Evolutionary conservation across 2,113 vertebrate species (phyloP), one percentile per base, ranked within the genome.

Genomic region (Sardina pilchardus): DNA sequence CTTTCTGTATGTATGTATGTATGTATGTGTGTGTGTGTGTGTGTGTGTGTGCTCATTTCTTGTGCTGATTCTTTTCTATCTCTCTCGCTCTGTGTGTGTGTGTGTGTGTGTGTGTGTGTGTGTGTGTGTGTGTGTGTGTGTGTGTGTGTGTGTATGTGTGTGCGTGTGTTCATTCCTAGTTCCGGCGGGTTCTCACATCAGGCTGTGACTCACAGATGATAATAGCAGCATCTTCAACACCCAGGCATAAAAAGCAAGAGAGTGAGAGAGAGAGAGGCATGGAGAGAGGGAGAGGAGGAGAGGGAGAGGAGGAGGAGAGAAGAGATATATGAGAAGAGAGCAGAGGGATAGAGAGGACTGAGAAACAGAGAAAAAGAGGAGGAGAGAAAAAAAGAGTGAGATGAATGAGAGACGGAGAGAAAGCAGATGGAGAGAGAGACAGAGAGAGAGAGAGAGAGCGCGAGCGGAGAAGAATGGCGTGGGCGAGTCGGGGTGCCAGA

Each of bases 261-360:
- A 59, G 45, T 7, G 21, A 34, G 17, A 78, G 44, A 86, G 59
- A 59, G 19, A 59, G 50, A 1, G 50, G 17, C 14, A 17, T 17
- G 2, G 16, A 53, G 17, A 53, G 16, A 2, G 50, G 17, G 48
- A 19, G 17, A 53, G 17, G 50, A 5, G 59, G 4, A 24, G 26
- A 85, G 43, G 36, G 59, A 80, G 67, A 85, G 24, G 12, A 81
- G 19, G 21, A n/a, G 59, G 43, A 50, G 59, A 80, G 67, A 85
- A 34, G 30, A 42, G 39, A 42, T 42, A 42, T n/a, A n/a, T n/a
- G 39, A 42, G 2, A 42, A 4, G 48, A 45, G 9, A 80, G 26
- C 30, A 47, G 9, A 47, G 45, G 3, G 12, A 14, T 8, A 26
- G 24, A 71, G 42, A 86, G 53, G 8, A 81, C 4, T 81, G 45